Percentiles rank a stretch among this genome's conserved stretches.
Conservation (phyloP, 2,797 vertebrate species). For the Hippopotamyrus pictus region DNA sequence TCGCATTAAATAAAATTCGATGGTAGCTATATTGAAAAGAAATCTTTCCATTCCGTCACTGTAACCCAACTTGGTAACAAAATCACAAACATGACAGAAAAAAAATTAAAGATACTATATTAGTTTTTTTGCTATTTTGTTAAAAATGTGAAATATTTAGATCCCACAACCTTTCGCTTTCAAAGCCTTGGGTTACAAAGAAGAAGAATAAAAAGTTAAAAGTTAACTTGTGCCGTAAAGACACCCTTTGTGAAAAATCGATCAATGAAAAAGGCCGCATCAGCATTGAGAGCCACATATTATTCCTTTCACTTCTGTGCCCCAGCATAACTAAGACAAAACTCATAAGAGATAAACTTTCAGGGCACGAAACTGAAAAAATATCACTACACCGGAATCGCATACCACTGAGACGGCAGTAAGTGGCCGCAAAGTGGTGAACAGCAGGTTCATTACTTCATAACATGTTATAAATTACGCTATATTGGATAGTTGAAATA, state of each 20-base stretch:
- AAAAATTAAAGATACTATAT: background rate
- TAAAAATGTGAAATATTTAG: background rate
- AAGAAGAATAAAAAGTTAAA: constrained; percentile 83
- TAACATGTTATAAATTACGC: background rate
- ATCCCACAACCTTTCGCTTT: constrained; percentile 38
- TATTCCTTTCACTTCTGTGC: constrained; percentile 58
- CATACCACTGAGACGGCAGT: background rate
- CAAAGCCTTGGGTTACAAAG: constrained; percentile 39
- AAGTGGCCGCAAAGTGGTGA: background rate
- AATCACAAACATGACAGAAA: background rate
- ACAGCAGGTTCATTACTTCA: background rate
- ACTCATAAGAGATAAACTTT: background rate
- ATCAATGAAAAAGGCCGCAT: constrained; percentile 73
- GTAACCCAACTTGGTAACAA: background rate
- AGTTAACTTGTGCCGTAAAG: constrained; percentile 80
- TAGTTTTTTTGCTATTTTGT: background rate
- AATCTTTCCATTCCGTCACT: background rate
- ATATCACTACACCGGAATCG: background rate
- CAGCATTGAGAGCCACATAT: constrained; percentile 72
- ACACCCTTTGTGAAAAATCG: constrained; percentile 48
- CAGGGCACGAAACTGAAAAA: background rate
- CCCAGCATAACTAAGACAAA: constrained; percentile 13
- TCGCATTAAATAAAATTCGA: background rate
- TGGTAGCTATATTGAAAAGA: background rate
- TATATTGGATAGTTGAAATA: background rate